Base-by-base conservation (phyloP, 2,888 invertebrate genomes). In the Seladonia tumulorum region DNA sequence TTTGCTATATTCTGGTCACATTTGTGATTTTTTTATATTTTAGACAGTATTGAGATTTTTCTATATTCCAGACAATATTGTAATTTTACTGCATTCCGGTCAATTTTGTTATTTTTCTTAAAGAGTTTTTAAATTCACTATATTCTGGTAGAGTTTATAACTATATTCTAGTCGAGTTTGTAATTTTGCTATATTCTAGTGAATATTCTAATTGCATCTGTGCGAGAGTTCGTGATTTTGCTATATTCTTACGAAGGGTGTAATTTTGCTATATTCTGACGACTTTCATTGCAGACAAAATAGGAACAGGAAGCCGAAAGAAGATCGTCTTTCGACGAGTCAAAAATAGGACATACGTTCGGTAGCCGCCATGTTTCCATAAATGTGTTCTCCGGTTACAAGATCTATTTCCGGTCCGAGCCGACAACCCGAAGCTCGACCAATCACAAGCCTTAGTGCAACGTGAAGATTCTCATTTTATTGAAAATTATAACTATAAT, bases 341-440 rank as follows among this genome's bases (percentile, higher is more conserved):
- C 92, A 89, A 92, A 94, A 94, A 94, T 94, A 94, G 93, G 81
- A 87, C 74, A 84, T 74, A 81, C 87, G 90, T 81, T 85, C 86
- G 85, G 88, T 87, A 79, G 86, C 84, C 88, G 90, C 91, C 92
- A 92, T 93, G 92, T 93, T 94, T 94, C 93, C 93, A 94, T 93
- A 94, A 94, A 94, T 92, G 93, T 93, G 93, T 93, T 94, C 94
- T 94, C 93, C 93, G 93, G 92, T 94, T 94, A 94, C 94, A 91
- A 87, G 80, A 83, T 92, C 92, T 94, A 94, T 94, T 94, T 94
- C 90, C 90, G 93, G 82, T 85, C 76, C 49, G 83, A 74, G 82
- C 83, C 73, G 82, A 75, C 85, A 82, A 83, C 84, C 85, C 75
- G 60, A 79, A 83, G 72, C 39, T 75, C 72, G 47, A 47, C 49